phyloP scores from a whole-genome alignment of 2,113 vertebrate genomes.

The Strigops habroptila region DNA sequence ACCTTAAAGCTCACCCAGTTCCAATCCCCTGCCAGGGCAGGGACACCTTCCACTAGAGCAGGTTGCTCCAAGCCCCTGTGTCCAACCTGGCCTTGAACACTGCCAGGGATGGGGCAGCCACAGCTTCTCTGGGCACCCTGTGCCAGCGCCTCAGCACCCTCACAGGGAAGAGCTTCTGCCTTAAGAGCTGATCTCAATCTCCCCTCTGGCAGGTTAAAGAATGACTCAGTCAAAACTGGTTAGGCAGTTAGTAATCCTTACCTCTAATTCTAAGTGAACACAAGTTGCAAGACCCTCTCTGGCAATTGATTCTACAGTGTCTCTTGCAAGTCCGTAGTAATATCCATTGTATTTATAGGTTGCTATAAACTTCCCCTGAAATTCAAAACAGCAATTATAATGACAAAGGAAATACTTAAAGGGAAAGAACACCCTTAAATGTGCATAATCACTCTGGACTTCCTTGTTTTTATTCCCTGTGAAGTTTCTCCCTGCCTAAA shows the following conservation, averaged over 20 bases:
- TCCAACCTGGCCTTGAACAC: neutral
- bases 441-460: neutral
- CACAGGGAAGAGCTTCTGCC: accelerated
- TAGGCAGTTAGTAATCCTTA: neutral
- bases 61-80: neutral
- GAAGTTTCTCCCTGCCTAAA: neutral
- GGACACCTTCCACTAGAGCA: neutral
- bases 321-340: conserved; percentile 83
- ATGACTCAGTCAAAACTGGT: neutral
- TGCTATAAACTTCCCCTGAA: conserved; percentile 88
- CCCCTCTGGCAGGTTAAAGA: neutral
- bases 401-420: neutral
- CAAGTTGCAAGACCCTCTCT: conserved; percentile 89
- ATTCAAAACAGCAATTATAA: neutral
- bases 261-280: conserved; percentile 91
- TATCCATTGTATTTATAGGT: conserved; percentile 80
- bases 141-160: neutral
- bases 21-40: neutral
- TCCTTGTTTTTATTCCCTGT: neutral
- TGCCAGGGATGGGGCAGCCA: accelerated
- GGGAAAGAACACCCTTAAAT: neutral
- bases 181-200: neutral
- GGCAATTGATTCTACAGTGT: conserved; percentile 85
- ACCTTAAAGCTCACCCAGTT: neutral
- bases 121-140: too few species aligned